Evolutionary conservation across 2,888 invertebrate species (phyloP).

Genomic region (Hirtodrosophila duncani): DNA sequence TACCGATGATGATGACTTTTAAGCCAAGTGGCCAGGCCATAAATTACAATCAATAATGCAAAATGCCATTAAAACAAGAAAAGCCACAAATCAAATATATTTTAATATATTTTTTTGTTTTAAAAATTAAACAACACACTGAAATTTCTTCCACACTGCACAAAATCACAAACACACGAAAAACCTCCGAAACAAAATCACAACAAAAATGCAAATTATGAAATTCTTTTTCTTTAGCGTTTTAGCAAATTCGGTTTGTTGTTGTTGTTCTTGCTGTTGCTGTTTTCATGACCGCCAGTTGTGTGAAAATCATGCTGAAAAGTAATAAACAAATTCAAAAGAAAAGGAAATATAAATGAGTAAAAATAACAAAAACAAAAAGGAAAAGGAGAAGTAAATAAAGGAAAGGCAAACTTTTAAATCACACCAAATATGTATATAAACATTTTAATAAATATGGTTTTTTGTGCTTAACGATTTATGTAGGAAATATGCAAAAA

Average conservation of each 20-base stretch:
- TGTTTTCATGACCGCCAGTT: slow-evolving; percentile 30
- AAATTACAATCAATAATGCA: slow-evolving; percentile 51
- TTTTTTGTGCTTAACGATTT: no score
- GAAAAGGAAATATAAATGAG: neutral
- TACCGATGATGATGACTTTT: slow-evolving; percentile 22
- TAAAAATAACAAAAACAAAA: neutral
- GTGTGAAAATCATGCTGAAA: slow-evolving; percentile 34
- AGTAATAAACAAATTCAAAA: slow-evolving; percentile 12
- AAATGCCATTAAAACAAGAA: slow-evolving; percentile 25
- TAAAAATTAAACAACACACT: neutral
- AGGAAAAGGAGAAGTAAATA: slow-evolving; percentile 9
- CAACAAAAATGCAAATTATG: slow-evolving; percentile 24
- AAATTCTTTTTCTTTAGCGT: slow-evolving; percentile 27
- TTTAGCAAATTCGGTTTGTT: neutral
- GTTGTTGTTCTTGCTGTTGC: slow-evolving; percentile 23
- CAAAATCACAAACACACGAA: slow-evolving; percentile 6
- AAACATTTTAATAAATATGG: no score
- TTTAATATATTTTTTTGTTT: neutral
- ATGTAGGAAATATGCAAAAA: slow-evolving; percentile 42
- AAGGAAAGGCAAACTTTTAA: slow-evolving; percentile 26
- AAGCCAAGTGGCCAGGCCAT: no score
- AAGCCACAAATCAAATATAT: slow-evolving; percentile 39
- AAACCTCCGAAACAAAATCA: slow-evolving; percentile 13
- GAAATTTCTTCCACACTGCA: slow-evolving; percentile 1
- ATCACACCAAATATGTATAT: no score